Base-by-base conservation (phyloP, 2,113 vertebrate genomes). In the Oceanites oceanicus region DNA sequence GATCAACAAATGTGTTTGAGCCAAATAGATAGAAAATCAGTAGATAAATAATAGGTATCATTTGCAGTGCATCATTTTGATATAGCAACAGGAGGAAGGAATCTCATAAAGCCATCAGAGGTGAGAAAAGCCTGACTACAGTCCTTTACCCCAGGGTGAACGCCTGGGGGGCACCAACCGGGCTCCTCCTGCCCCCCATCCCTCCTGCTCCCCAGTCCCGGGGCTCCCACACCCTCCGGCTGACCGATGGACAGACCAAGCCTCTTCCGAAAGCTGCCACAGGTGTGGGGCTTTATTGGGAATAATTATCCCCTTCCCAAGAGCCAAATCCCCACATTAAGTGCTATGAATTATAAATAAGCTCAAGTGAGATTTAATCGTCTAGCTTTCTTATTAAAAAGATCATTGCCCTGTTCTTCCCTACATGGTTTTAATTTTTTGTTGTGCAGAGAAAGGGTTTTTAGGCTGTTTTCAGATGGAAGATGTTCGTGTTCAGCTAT, bases 141-240 rank as follows among this genome's bases (percentile, higher is more conserved):
- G 22, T 15, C 16, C 59, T 52, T 20, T 7, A 4, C 56, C 23
- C 11, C 11, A 11, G 10, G 47, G 36, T 1, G 19, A 34, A 32
- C 1, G 1, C 32, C 15, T 10, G 7, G 11, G 56, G 40, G 38
- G 50, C 9, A 21, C 42, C 11, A 0, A 36, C 9, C 1, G 1
- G 47, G n/a, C 8, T 62, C 9, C 59, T 55, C 9, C 40, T n/a
- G 16, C 5, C 34, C 55, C 45, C 22, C 17, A 9, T 15, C 45
- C 38, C 65, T 53, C 11, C 38, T 18, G 27, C 23, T 40, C 34
- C 53, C 55, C 30, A 49, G 18, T 9, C 42, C 65, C 3, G 0
- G 26, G 27, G 18, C 27, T 34, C 52, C 38, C 20, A 1, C 18
- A 44, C 9, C 22, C 50, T 34, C 75, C 5, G 0, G 3, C 40